Base-by-base conservation (phyloP, 2,888 invertebrate genomes). In the Drosophila ochracea region DNA sequence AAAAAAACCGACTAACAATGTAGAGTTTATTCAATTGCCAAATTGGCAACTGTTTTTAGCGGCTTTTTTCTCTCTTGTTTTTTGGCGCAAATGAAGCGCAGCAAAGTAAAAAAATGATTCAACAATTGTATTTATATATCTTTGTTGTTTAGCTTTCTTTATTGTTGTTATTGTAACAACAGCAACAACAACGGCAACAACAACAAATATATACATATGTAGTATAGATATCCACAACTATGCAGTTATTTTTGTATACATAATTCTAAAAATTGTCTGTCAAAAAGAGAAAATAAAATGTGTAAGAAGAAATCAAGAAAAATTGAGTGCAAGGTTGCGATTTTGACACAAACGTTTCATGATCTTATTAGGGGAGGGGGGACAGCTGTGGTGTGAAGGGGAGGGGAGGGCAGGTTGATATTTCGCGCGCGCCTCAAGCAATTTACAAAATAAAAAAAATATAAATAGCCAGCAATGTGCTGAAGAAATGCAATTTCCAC, bases 281-380 rank as follows among this genome's bases (percentile, higher is more conserved):
- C 21, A 37, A 43, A 50, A 72, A 60, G 21, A 67, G 49, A 21
- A 55, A 39, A 31, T 49, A 49, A 65, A 49, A 71, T 52, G 7
- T 19, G 39, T 21, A 68, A 59, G 50, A 58, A 59, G 58, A 58
- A 58, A 41, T 69, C 43, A 68, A 13, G 61, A 68, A 84, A 47
- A 82, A 85, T 85, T 71, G 72, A 76, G 85, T 85, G 85, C 85
- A 85, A 85, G 85, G 85, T 89, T 89, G 79, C 77, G 85, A 70
- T 90, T 85, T 85, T 85, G 89, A 89, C 85, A 89, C 89, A 76
- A 47, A 67, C 76, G 73, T 57, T 37, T 68, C 49, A 61, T 59
- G 41, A 43, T 43, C 49, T 55, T 58, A 43, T 58, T 9, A 31
- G 30, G 30, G 41, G 59, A 37, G 30, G 52, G 68, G 55, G 70